Evolutionary conservation across 2,797 vertebrate species (phyloP), one percentile per base, ranked within the genome.

Genomic region (Phoxinus dragarum): DNA sequence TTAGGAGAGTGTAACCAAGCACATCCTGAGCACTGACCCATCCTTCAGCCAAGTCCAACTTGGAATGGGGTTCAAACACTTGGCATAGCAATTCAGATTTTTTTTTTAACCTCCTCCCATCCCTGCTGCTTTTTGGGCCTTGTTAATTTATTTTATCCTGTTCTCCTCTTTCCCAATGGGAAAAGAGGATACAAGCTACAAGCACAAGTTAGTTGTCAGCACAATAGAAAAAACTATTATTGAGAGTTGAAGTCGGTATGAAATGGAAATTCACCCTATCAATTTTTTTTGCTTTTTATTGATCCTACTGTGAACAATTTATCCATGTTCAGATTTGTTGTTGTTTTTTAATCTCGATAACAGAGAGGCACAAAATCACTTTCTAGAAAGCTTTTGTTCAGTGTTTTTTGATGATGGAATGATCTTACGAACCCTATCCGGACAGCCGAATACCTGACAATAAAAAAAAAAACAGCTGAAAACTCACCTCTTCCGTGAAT

Each of bases 1-100:
- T 87, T 90, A 78, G 82, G 82, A 88, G 82, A 88, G 87, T 84
- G 86, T 86, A 86, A 86, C 84, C 86, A 86, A 86, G 86, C 88
- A 85, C 84, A 89, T 85, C 82, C 82, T 84, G 88, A 83, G 67
- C 72, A 64, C 56, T 89, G 82, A 89, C 86, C 86, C 47, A 59
- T 75, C 64, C 81, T 87, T 80, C 75, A 88, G 88, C 88, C 89
- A 90, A 87, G 52, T 49, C 76, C 21, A 86, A 87, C 52, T 87
- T 89, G 89, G 86, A 90, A 86, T 66, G 71, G 42, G 76, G 38
- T 88, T 90, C 86, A 90, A 87, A 90, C 79, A 56, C 80, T 88
- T 89, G 86, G 86, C 83, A 82, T 40, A 82, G 69, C 54, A 67
- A 59, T 42, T 78, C 66, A 72, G 54, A 52, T 44, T 83, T 81